Percentiles rank a stretch among this genome's conserved stretches.
These are phyloP conservation scores for Chalcis sispes DNA, from an alignment of 2,888 invertebrate species.

Conservation along the genomic window DNA sequence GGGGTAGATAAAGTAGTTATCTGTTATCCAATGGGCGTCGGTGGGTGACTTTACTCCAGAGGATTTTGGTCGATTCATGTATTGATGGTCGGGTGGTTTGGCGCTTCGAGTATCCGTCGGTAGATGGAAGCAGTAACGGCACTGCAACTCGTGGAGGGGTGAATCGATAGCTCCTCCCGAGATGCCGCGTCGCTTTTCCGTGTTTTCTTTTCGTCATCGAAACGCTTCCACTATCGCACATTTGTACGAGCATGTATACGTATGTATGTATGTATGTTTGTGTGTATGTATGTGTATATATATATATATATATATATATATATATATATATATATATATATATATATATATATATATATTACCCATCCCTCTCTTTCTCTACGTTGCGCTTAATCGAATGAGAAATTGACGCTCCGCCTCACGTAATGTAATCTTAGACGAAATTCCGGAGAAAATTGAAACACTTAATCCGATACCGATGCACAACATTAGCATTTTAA, in stretches of 20 bases:
- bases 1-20: slow-evolving; percentile 27
- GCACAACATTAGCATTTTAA: slow-evolving; percentile 39
- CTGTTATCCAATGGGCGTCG: not conserved
- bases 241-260: too few relatives aligned
- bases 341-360: too few relatives aligned
- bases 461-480: slow-evolving; percentile 49
- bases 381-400: slow-evolving; percentile 51
- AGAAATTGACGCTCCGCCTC: slow-evolving; percentile 50
- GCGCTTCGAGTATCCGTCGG: not conserved
- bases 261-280: too few relatives aligned
- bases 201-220: not conserved
- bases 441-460: slow-evolving; percentile 52
- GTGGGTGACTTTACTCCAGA: not conserved
- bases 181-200: not conserved
- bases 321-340: too few relatives aligned
- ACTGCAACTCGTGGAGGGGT: not conserved
- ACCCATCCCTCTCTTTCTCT: slow-evolving; percentile 2
- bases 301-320: too few relatives aligned
- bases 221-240: too few relatives aligned
- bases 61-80: not conserved
- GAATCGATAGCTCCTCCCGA: not conserved
- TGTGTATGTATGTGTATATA: too few relatives aligned
- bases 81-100: not conserved
- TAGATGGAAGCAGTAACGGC: slow-evolving; percentile 25
- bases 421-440: slow-evolving; percentile 53